Evolutionary conservation across 2,113 vertebrate genomes (phyloP), one percentile per base, ranked within the genome.

Genomic region (Oncorhynchus tshawytscha): DNA sequence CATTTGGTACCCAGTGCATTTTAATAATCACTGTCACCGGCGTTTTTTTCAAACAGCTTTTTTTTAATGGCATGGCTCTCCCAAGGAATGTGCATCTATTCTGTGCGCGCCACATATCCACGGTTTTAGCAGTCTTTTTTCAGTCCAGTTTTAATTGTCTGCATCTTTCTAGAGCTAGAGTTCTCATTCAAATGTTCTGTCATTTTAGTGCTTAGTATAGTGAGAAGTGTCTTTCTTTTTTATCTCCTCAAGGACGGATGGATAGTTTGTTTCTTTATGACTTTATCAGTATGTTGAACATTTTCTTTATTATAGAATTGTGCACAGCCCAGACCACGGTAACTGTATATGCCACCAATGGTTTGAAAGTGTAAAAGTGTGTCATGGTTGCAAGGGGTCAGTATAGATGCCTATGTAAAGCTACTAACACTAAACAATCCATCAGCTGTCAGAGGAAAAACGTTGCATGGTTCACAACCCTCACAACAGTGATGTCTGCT

Each of bases 11-110:
- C 76, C 74, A 86, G 75, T 86, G 80, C 84, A 86, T 73, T 85
- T 84, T 76, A 82, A 67, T 78, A 84, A 88, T 84, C 85, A 82
- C 81, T 80, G 81, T 90, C 87, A 86, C 84, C 68, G 77, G 73
- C 81, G 87, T 86, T 86, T 87, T 87, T 87, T 87, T 70, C 79
- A 12, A 73, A 64, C 85, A 67, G 81, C 75, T 88, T 84, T 62
- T 85, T 84, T 62, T 85, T 87, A 87, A 90, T 84, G 78, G 89
- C 87, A 90, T 91, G 88, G 83, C 88, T 87, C 81, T 87, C 81
- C 85, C 85, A 80, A 81, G 80, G 80, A 89, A 87, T 84, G 80
- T 82, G 78, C 81, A 20, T 22, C 59, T n/a, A 82, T 54, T 87
- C 67, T 82, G 45, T 73, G 84, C 76, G 86, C 73, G 81, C 75